Evolutionary conservation across 1,140 invertebrate genomes (phyloP), one percentile per base, ranked within the genome.

Genomic region (Dryas iulia): DNA sequence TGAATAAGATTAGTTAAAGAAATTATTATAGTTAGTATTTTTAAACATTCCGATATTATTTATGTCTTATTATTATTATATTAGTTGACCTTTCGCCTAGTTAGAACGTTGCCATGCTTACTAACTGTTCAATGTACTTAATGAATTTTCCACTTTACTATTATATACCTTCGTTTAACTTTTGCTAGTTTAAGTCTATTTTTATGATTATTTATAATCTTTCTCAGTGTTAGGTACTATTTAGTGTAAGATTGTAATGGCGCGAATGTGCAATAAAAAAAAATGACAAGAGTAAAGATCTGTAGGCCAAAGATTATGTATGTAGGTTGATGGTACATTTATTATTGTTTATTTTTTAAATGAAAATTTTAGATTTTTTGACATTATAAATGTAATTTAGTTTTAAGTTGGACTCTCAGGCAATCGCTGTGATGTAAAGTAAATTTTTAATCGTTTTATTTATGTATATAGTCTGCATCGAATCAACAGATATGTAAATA

Each of bases 381-480:
- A 78, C 79, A 78, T 82, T 85, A 77, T 78, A 76, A 73, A 64
- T 76, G 63, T 71, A 57, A 54, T 77, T 75, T 85, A 86, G 77
- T 74, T 77, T 78, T 87, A 87, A 87, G 83, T 87, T 83, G 73
- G 71, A 86, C 84, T 89, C 84, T 88, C 88, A 86, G 82, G 84
- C 88, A 73, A 78, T 82, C 76, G 84, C 88, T 90, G 88, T 90
- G 88, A 90, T 90, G 82, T 90, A 84, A 84, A 79, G 80, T 89
- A 87, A 80, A 79, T 58, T 69, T 60, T 72, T 53, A 78, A 75
- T 70, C 54, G 71, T 81, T 79, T 79, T 70, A 59, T 79, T 80
- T 86, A 71, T 83, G 77, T 84, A 84, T 69, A 82, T 86, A 82
- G 70, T 56, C 18, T 63, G 30, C 61, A 63, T 31, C 14, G 54